Evolutionary conservation across 2,888 invertebrate genomes (phyloP), one percentile per base, ranked within the genome.

Genomic region (Caenorhabditis plicata): DNA sequence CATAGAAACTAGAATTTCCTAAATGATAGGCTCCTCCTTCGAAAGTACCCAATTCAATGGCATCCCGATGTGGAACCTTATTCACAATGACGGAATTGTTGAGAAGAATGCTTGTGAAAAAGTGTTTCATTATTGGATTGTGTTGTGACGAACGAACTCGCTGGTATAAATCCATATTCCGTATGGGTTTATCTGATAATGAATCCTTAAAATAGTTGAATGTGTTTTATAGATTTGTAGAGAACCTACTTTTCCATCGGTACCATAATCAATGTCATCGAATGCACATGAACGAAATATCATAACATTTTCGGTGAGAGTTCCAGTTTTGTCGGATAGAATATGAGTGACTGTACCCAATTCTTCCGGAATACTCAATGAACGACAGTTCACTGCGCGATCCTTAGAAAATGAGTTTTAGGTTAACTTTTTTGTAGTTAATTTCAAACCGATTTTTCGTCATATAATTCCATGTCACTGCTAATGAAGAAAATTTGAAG

Each of bases 61-160:
- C 36, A 54, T 71, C 88, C 64, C 85, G 84, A 81, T 88, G 88
- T 4, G 92, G 92, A 81, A 89, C 89, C 43, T 87, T 86, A 67
- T 92, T 90, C 45, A 94, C 93, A 44, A 94, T 90, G 9, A 95
- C 95, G 0, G 95, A 95, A 84, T 96, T 95, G 83, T 95, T 95
- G 60, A 93, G 87, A 13, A 94, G 90, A 81, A 95, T 85, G 29
- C 92, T 87, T 58, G 93, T 82, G 63, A 96, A 87, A 83, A 95
- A 94, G 33, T 68, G 65, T 26, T 54, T 61, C 33, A 62, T 48
- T 8, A 50, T 20, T 1, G 49, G 49, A 19, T 46, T 45, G 17
- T 44, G 43, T 9, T 27, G 29, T 27, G 7, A n/a, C n/a, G n/a
- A n/a, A n/a, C n/a, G n/a, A n/a, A 46, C 36, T 35, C 64, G 51